Base-by-base conservation (phyloP, 2,888 invertebrate species). In the Chesias legatella region DNA sequence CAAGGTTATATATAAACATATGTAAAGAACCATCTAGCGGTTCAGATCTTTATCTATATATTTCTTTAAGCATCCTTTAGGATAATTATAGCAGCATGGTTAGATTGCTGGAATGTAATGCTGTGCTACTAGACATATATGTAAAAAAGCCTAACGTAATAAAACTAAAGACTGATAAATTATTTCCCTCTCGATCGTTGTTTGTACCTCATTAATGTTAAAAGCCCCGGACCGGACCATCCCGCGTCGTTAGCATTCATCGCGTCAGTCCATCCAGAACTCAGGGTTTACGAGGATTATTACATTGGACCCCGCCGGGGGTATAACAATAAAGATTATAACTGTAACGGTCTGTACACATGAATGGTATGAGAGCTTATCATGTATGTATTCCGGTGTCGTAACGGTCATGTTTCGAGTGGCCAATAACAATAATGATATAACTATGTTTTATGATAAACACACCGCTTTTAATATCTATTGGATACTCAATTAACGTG, bases 191-290 rank as follows among this genome's bases (percentile, higher is more conserved):
- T 17, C 13, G 13, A 17, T 17, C 13, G 3, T 17, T 17, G 13
- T 17, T 17, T 17, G n/a, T 22, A 22, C 22, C n/a, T 24, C 22
- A 33, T 10, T 49, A 40, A 33, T 51, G 30, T 35, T 33, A 35
- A 42, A 28, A 29, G 38, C 45, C 53, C 55, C 44, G 51, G 54
- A 51, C 50, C 46, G 46, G 54, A 43, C 50, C 57, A 49, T 29
- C 35, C 33, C 48, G 28, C 50, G 48, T 67, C 68, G 62, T 77
- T 72, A 67, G 63, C 64, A 69, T 73, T 69, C 63, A 70, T 64
- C 50, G 56, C 53, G 46, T 53, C 58, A 63, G 56, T 54, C 58
- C 57, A 51, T 52, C 54, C 58, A 56, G 55, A 53, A 58, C 52
- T 58, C 43, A 53, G 55, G 60, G 59, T 56, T 68, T 65, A 63